Evolutionary conservation across 2,888 invertebrate species (phyloP).

Genomic region (Philopedon plagiatum): DNA sequence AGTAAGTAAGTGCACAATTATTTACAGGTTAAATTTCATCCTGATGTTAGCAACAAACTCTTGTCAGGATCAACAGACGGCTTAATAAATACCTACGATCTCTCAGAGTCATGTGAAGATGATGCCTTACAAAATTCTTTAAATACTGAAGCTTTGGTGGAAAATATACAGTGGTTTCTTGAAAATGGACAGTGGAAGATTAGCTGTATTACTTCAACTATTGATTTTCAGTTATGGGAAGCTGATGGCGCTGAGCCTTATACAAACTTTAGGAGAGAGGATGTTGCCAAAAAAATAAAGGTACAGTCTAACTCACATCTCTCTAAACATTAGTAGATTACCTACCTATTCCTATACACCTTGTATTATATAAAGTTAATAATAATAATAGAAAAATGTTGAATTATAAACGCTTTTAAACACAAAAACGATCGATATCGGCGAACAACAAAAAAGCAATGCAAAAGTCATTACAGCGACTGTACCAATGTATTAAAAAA

Average conservation of each 20-base stretch:
- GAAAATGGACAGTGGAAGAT: constrained; percentile 70
- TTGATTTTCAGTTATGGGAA: constrained; percentile 81
- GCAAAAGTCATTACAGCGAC: too few species aligned
- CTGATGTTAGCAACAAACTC: constrained; percentile 75
- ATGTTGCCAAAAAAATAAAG: constrained; percentile 74
- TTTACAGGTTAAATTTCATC: constrained; percentile 80
- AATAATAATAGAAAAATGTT: too few species aligned
- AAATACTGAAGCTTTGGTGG: constrained; percentile 85
- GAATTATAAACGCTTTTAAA: too few species aligned
- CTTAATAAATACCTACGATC: constrained; percentile 86
- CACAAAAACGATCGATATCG: too few species aligned
- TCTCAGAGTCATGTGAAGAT: constrained; percentile 81
- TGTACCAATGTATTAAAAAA: too few species aligned
- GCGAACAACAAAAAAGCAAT: too few species aligned
- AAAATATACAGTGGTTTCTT: constrained; percentile 73
- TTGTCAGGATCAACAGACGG: constrained; percentile 88
- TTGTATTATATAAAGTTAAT: too few species aligned
- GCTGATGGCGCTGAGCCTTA: constrained; percentile 75
- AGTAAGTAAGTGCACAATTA: background rate
- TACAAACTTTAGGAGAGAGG: constrained; percentile 72
- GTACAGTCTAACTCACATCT: constrained; percentile 65
- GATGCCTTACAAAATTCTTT: constrained; percentile 84
- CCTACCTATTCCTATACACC: too few species aligned
- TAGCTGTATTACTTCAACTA: constrained; percentile 80
- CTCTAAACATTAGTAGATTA: too few species aligned